These are phyloP conservation scores for Huso huso DNA, from an alignment of 2,797 vertebrate genomes.

Conservation along the genomic window DNA sequence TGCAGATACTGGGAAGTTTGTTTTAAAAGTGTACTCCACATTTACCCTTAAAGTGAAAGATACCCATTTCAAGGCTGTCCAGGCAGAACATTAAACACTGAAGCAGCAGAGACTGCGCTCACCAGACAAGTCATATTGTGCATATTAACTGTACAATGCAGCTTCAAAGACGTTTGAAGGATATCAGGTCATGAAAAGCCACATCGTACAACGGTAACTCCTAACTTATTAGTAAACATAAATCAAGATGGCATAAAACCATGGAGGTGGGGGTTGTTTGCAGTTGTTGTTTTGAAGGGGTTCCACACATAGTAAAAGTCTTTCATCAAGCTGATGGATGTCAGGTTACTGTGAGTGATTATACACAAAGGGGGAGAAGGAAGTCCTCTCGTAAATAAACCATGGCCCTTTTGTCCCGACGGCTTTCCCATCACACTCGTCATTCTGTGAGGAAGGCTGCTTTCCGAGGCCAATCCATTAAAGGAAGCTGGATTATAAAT, in stretches of 20 bases:
- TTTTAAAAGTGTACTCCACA: too few species aligned
- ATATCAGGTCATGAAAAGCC: too few species aligned
- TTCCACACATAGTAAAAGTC: background rate
- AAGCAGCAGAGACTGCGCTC: too few species aligned
- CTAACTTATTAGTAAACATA: background rate
- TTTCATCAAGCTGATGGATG: constrained; percentile 6
- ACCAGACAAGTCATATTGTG: too few species aligned
- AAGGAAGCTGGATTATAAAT: too few species aligned
- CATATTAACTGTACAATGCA: too few species aligned
- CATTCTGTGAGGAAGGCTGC: constrained; percentile 8
- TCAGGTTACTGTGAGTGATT: background rate
- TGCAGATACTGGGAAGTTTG: too few species aligned
- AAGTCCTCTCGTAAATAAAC: background rate
- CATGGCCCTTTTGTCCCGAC: background rate
- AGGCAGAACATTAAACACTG: too few species aligned
- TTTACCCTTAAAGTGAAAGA: too few species aligned
- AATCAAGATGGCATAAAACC: constrained; percentile 7
- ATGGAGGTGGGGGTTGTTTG: background rate
- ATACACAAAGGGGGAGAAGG: background rate
- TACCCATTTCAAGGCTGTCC: too few species aligned
- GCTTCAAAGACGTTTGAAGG: too few species aligned
- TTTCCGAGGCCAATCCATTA: background rate
- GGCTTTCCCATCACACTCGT: constrained; percentile 6
- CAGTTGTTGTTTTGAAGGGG: constrained; percentile 2
- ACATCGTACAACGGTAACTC: too few species aligned